These are phyloP conservation scores for Drosophila pruinosa DNA, from an alignment of 1,140 invertebrate genomes.

Conservation along the genomic window DNA sequence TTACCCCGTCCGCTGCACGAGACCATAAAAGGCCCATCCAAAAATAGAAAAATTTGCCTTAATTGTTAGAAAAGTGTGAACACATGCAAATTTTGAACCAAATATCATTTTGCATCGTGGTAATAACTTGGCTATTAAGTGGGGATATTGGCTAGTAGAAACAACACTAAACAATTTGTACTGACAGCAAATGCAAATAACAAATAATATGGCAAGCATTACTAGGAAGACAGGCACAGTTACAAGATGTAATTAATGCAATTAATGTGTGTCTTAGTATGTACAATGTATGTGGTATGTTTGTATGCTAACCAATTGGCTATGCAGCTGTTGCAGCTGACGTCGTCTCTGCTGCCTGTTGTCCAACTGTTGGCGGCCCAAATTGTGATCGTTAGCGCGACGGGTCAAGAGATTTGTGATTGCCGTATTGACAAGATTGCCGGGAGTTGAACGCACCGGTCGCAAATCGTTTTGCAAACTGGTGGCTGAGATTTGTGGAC, in stretches of 20 bases:
- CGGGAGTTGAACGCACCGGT: slow-evolving; percentile 55
- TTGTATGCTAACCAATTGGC: slow-evolving; percentile 63
- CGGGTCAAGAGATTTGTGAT: slow-evolving; percentile 40
- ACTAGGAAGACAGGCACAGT: not conserved
- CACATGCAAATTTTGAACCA: slow-evolving; percentile 2
- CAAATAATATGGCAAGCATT: not conserved
- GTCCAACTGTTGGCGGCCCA: slow-evolving; percentile 41
- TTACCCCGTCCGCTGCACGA: slow-evolving; percentile 22
- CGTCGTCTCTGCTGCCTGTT: slow-evolving; percentile 51
- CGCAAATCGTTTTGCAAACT: slow-evolving; percentile 69
- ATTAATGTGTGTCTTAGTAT: not conserved
- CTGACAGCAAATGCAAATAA: slow-evolving; percentile 3
- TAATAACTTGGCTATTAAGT: no score
- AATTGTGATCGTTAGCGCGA: slow-evolving; percentile 37
- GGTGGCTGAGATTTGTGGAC: slow-evolving; percentile 52
- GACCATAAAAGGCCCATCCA: slow-evolving; percentile 29
- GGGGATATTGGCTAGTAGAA: no score
- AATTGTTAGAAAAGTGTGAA: not conserved
- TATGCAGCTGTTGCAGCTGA: slow-evolving; percentile 44
- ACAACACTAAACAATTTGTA: not conserved
- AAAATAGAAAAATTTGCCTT: not conserved
- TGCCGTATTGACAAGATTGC: slow-evolving; percentile 18
- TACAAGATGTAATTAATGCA: not conserved
- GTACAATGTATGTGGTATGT: slow-evolving; percentile 3
- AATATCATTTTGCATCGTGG: slow-evolving; percentile 19